Evolutionary conservation across 1,140 invertebrate species (phyloP), one percentile per base, ranked within the genome.

Genomic region (Whitmania pigra): DNA sequence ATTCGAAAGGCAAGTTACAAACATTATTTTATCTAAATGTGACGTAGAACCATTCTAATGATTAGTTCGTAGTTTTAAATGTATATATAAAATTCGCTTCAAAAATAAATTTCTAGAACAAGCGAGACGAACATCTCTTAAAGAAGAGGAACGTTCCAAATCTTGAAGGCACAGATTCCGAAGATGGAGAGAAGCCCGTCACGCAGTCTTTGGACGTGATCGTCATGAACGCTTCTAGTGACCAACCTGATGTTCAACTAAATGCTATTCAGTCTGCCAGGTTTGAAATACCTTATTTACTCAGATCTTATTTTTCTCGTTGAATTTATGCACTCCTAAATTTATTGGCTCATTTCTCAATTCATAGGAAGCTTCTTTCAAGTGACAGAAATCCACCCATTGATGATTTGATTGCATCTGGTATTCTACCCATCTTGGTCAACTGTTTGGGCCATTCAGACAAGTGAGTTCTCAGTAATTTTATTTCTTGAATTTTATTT

Each of bases 341-440:
- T 69, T 69, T 40, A 13, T 31, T 36, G 36, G n/a, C 36, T 67
- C 22, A 67, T 18, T 74, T 72, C 66, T 60, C 73, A 73, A 68
- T 73, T 75, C 78, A 13, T 76, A 81, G 96, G 74, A 99, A 98
- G 84, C 84, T 99, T 72, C 84, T 99, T 11, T 98, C 94, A 7
- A 95, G 92, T 73, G 94, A 99, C 83, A 88, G 92, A 77, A 99
- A 98, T 86, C 96, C 96, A 77, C 96, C 96, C 29, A 99, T 99
- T 78, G 93, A 99, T 86, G 89, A 92, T 75, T 84, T 99, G 70
- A 98, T 99, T 76, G 84, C 88, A 22, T 93, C 91, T 82, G 93
- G 93, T 73, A 97, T 99, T 81, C 86, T 99, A 76, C 95, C 95
- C 69, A 90, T 96, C 78, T 86, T 99, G 75, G 94, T 99, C 55